Evolutionary conservation across 1,140 invertebrate species (phyloP), one percentile per base, ranked within the genome.

Genomic region (Pectinophora gossypiella): DNA sequence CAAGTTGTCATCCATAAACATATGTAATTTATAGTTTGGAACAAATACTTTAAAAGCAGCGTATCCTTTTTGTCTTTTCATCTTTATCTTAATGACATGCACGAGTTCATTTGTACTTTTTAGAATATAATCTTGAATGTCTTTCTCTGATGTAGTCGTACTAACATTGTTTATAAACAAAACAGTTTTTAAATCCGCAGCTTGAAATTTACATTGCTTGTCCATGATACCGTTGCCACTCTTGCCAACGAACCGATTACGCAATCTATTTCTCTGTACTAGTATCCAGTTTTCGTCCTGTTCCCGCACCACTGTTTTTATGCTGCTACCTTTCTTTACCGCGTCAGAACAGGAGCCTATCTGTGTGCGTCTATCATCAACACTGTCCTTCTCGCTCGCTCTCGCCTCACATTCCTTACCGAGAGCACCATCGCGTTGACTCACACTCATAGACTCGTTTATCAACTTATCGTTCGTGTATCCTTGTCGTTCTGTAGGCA

Each of bases 1-100:
- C 7, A 48, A 38, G 9, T 48, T 38, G 12, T 48, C 47, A 21
- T 48, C 18, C 4, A 48, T 1, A 13, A 48, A 48, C 9, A 38
- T 12, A 5, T 4, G 0, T 9, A 48, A 38, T n/a, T 48, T 48
- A 12, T 0, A 1, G 3, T 13, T 18, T 20, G 47, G 47, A 1
- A 48, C 47, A 48, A 7, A 1, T 5, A 15, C 19, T 21, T 48
- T 48, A 27, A 19, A 48, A 15, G 47, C 27, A 19, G 19, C 38
- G 12, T 48, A 27, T 3, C 47, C 18, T 18, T 22, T 48, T 20
- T 36, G 20, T 10, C 27, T 36, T 1, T 1, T 1, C 35, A 38
- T 36, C 1, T 12, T 6, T 2, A 48, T 18, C 15, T 38, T 38
- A 7, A 32, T 19, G 2, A 48, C n/a, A 6, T 12, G 7, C 3